phyloP scores from a whole-genome alignment of 2,113 vertebrate genomes.

The Pseudonaja textilis region DNA sequence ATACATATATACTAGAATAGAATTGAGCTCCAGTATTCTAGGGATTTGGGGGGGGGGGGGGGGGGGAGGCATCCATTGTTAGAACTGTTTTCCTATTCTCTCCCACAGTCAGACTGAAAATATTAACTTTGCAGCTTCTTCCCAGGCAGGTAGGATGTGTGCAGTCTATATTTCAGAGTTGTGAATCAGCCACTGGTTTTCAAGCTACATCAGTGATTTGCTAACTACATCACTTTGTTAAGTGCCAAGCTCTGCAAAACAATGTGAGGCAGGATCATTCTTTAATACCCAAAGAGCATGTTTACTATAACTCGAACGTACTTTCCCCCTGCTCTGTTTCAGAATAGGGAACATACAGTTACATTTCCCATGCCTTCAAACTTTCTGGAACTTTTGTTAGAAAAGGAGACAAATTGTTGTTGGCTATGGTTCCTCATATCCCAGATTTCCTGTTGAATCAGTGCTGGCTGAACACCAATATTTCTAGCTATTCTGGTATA shows the following conservation, averaged over 20 bases:
- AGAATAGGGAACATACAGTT: background rate
- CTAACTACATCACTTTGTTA: too few relatives aligned
- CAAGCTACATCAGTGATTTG: too few relatives aligned
- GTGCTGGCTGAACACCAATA: background rate
- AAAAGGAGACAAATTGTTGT: background rate
- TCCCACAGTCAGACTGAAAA: background rate
- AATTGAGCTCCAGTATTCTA: background rate
- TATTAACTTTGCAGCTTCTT: background rate
- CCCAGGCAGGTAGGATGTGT: background rate
- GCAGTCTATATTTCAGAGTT: too few relatives aligned
- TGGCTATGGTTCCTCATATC: background rate
- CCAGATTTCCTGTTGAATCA: constrained; percentile 16
- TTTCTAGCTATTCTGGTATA: background rate
- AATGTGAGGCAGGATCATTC: background rate
- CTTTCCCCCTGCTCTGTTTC: background rate
- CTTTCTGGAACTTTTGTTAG: background rate
- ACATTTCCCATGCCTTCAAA: background rate
- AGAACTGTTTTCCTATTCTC: background rate
- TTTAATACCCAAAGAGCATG: background rate
- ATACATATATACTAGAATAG: background rate
- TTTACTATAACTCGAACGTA: background rate
- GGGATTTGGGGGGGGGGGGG: background rate
- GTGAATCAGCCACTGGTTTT: background rate
- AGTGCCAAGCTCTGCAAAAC: background rate
- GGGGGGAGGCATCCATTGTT: background rate